Evolutionary conservation across 1,140 invertebrate species (phyloP).

Genomic region (Sminthurinus signatus): DNA sequence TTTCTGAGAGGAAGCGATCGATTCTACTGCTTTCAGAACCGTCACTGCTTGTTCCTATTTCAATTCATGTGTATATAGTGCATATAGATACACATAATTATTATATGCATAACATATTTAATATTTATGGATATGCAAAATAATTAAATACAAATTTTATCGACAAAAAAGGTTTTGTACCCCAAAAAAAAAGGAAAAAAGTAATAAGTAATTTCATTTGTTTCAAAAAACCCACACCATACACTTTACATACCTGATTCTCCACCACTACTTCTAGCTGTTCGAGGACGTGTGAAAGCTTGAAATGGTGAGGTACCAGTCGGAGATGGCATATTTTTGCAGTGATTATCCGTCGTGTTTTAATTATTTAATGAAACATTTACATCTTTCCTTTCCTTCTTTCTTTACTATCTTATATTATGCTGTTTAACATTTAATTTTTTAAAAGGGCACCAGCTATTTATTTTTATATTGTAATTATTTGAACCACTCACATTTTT

Average conservation of each 20-base stretch:
- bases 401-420: too few relatives aligned
- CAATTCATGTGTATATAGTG: background rate
- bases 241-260: background rate
- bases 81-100: background rate
- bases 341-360: too few relatives aligned
- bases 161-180: background rate
- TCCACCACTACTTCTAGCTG: background rate
- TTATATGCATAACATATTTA: background rate
- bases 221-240: background rate
- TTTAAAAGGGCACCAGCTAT: too few relatives aligned
- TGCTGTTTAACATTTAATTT: too few relatives aligned
- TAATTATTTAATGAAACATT: too few relatives aligned
- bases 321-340: slow-evolving; percentile 4
- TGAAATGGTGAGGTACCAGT: background rate
- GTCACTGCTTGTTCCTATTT: slow-evolving; percentile 3
- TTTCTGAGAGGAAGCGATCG: slow-evolving; percentile 7
- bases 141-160: background rate
- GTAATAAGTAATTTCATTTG: background rate
- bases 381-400: too few relatives aligned
- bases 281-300: background rate
- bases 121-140: background rate
- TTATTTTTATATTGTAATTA: too few relatives aligned
- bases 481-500: too few relatives aligned
- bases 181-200: background rate
- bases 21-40: slow-evolving; percentile 2